phyloP scores from a whole-genome alignment of 2,888 invertebrate genomes.

The Allygus modestus region DNA sequence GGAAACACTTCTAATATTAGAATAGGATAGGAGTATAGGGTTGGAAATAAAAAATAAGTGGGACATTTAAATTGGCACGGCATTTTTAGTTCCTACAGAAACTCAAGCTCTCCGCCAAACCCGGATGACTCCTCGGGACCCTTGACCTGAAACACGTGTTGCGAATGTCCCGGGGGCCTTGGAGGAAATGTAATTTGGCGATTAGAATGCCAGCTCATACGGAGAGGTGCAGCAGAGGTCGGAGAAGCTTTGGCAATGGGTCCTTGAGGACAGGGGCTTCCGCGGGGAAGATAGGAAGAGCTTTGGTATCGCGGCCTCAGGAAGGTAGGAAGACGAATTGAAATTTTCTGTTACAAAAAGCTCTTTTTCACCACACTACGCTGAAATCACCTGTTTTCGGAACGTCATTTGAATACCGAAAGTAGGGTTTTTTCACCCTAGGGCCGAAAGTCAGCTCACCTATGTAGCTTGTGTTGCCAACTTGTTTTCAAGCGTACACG shows the following conservation, averaged over 20 bases:
- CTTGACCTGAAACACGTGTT: slow-evolving; percentile 12
- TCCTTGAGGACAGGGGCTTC: slow-evolving; percentile 6
- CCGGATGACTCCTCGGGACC: neutral
- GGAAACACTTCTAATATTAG: too few relatives aligned
- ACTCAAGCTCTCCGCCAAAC: neutral
- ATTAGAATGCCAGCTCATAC: neutral
- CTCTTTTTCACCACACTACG: too few relatives aligned
- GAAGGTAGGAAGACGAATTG: neutral
- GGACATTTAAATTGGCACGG: neutral
- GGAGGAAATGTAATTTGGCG: slow-evolving; percentile 32
- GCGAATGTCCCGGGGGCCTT: neutral
- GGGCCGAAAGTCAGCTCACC: too few relatives aligned
- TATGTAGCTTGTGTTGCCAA: too few relatives aligned
- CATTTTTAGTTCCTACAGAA: neutral
- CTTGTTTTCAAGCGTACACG: too few relatives aligned
- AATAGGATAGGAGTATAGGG: too few relatives aligned
- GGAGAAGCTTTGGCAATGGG: neutral
- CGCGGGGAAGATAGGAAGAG: neutral
- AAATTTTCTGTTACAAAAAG: too few relatives aligned
- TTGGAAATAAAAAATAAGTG: too few relatives aligned
- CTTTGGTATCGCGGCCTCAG: neutral
- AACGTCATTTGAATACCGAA: too few relatives aligned
- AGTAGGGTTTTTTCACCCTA: too few relatives aligned
- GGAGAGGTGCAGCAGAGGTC: slow-evolving; percentile 12
- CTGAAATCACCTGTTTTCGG: too few relatives aligned